Evolutionary conservation across 2,797 vertebrate species (phyloP), one percentile per base, ranked within the genome.

Genomic region (Alauda arvensis): DNA sequence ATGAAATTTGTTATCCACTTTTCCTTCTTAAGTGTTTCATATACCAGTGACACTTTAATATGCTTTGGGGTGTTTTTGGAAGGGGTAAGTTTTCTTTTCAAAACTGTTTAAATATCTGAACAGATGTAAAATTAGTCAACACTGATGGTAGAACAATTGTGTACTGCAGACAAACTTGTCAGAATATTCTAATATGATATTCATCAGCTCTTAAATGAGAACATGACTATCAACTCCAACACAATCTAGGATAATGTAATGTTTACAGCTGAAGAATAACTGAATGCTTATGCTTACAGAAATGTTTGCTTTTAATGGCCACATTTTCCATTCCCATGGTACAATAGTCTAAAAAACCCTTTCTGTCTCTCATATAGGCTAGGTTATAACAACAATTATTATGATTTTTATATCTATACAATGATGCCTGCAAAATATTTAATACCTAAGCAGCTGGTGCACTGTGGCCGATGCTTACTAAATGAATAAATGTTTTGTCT

Each of bases 361-460:
- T 77, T 82, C 53, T 86, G 29, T 89, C 31, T 76, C n/a, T 81
- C 8, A 0, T 69, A 67, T 55, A 60, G 45, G 6, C 61, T 71
- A 78, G 55, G n/a, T 84, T 89, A 77, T 55, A 91, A 52, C 46
- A 81, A 59, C 34, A 88, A 65, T 92, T 90, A 61, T 79, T 61
- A 70, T 78, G 55, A 89, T 85, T 92, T 93, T 90, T 94, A 79
- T 88, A 81, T 68, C 75, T 71, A 60, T 83, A 82, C 80, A 78
- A 82, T 65, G 55, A 67, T 89, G 80, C 51, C 85, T 83, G 85
- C 93, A 86, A 92, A 93, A 90, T 94, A 91, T 87, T 90, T 87
- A 89, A 91, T 87, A 89, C 55, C 48, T 78, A 87, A 92, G 71
- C 94, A 95, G 68, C 84, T 93, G 87, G 81, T 80, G 78, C 31